Conservation (phyloP, 1,140 invertebrate genomes). For the Eubasilissa regina region DNA sequence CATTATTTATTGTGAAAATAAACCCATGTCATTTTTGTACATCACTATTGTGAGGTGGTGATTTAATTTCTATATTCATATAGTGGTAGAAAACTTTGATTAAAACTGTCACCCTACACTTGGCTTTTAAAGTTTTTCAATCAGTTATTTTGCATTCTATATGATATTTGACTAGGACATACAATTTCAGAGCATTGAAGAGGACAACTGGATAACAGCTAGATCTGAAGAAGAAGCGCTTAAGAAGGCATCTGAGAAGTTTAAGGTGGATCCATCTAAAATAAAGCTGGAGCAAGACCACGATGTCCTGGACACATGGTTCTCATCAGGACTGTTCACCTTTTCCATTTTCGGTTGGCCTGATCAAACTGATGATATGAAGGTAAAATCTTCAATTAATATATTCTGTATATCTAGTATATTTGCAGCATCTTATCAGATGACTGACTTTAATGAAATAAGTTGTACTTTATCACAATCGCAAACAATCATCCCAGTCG, state of each 20-base stretch:
- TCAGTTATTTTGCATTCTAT: no score
- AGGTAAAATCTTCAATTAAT: constrained; percentile 22
- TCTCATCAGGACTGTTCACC: constrained; percentile 97
- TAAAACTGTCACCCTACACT: no score
- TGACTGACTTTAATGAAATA: neutral
- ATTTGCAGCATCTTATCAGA: neutral
- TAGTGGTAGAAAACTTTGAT: no score
- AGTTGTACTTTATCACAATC: no score
- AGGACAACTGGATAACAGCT: constrained; percentile 93
- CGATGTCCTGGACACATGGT: constrained; percentile 99
- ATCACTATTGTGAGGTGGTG: no score
- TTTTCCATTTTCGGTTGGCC: constrained; percentile 99
- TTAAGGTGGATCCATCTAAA: constrained; percentile 79
- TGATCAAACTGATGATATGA: constrained; percentile 79
- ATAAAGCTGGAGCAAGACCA: constrained; percentile 88
- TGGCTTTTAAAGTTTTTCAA: no score
- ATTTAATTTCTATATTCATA: no score
- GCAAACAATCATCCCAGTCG: neutral
- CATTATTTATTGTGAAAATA: no score
- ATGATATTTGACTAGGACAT: neutral
- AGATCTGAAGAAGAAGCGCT: constrained; percentile 88
- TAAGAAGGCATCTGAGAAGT: constrained; percentile 87
- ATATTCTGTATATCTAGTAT: neutral
- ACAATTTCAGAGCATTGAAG: constrained; percentile 70
- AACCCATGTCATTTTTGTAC: no score